phyloP scores from a whole-genome alignment of 2,113 vertebrate species.

The Lichenostomus cassidix region DNA sequence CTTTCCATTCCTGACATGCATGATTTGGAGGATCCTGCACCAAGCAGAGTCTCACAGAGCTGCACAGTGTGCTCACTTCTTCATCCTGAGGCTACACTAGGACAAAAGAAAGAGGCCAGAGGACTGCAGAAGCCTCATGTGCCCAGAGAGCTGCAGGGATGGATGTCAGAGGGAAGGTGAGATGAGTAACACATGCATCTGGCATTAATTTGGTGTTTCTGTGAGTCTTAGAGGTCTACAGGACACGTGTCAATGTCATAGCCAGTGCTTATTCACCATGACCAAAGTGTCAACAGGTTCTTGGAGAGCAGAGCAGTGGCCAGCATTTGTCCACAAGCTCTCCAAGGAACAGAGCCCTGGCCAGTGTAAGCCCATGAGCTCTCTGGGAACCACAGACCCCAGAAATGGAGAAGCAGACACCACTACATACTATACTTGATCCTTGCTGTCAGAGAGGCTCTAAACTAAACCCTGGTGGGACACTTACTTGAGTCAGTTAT shows the following conservation, averaged over 20 bases:
- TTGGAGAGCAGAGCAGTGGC: background rate
- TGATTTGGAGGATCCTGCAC: background rate
- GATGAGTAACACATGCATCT: background rate
- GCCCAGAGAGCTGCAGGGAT: background rate
- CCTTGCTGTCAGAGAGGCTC: background rate
- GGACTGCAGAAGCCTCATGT: background rate
- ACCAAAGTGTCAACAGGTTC: background rate
- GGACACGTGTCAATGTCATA: background rate
- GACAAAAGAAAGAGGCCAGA: background rate
- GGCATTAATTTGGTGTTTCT: background rate
- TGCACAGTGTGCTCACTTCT: background rate
- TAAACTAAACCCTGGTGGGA: background rate
- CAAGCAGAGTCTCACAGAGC: background rate
- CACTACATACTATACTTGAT: background rate
- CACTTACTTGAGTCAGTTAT: background rate
- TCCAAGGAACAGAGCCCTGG: background rate
- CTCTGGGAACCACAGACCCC: background rate
- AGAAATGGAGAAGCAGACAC: background rate
- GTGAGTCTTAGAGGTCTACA: background rate
- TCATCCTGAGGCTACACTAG: background rate
- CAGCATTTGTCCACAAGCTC: background rate
- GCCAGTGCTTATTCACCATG: background rate
- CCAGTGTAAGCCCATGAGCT: background rate
- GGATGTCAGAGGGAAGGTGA: background rate
- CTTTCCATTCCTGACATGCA: background rate